phyloP scores from a whole-genome alignment of 37 sponge, comb jelly and placozoan species.

The Trichoplax adhaerens region DNA sequence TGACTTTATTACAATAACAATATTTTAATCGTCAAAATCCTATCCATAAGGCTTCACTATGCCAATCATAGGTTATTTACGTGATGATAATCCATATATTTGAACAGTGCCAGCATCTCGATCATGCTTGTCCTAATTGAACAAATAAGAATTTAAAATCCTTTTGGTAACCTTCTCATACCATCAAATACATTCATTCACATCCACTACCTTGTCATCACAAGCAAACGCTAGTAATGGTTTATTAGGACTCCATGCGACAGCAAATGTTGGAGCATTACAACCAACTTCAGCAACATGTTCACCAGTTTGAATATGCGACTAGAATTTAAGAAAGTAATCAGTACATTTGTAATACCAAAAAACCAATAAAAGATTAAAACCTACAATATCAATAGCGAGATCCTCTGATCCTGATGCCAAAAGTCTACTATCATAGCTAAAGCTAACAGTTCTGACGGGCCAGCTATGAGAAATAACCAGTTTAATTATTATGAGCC shows the following conservation, averaged over 20 bases:
- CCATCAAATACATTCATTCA: constrained; percentile 9
- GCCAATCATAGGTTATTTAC: background rate
- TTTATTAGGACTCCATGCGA: constrained; percentile 91
- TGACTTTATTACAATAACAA: no score
- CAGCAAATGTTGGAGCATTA: constrained; percentile 85
- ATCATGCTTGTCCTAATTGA: constrained; percentile 48
- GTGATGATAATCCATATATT: constrained; percentile 54
- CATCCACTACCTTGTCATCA: constrained; percentile 70
- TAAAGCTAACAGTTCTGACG: constrained; percentile 88
- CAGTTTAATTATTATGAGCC: background rate
- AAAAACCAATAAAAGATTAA: background rate
- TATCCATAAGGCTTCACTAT: no score
- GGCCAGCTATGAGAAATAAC: constrained; percentile 64
- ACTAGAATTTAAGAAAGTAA: constrained; percentile 17
- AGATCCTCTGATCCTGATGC: constrained; percentile 90
- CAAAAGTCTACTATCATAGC: constrained; percentile 66
- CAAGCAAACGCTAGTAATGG: constrained; percentile 80
- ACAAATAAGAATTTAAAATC: constrained; percentile 7
- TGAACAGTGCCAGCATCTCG: constrained; percentile 66
- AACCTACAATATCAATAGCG: constrained; percentile 78
- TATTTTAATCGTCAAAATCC: no score
- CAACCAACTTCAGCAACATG: constrained; percentile 57
- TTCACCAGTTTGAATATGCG: constrained; percentile 65
- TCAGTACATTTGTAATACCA: background rate
- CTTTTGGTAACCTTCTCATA: constrained; percentile 4